Percentiles rank a stretch among this genome's conserved stretches.
phyloP scores from a whole-genome alignment of 2,797 vertebrate species.

The Epinephelus malabaricus region DNA sequence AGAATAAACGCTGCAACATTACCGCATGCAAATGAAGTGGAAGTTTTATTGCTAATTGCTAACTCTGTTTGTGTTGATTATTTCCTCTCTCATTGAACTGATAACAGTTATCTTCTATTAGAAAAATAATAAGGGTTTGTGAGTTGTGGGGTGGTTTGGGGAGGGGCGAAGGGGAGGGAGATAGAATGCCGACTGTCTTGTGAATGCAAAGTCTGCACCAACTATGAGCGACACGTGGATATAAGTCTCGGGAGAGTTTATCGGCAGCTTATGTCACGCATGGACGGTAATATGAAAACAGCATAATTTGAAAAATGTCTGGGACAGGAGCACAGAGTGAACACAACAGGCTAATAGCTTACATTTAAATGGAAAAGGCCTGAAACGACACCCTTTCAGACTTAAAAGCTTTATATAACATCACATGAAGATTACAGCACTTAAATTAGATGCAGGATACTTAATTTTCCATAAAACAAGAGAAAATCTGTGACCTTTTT shows the following conservation, averaged over 20 bases:
- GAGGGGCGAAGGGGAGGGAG: constrained; percentile 37
- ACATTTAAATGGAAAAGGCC: constrained; percentile 40
- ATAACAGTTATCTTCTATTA: constrained; percentile 71
- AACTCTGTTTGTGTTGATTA: constrained; percentile 78
- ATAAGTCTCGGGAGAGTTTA: constrained; percentile 72
- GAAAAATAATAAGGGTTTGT: constrained; percentile 69
- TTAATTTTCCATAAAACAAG: not conserved
- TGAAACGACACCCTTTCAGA: constrained; percentile 45
- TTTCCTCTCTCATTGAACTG: constrained; percentile 67
- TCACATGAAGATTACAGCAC: constrained; percentile 22
- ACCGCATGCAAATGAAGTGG: constrained; percentile 58
- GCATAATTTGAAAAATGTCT: constrained; percentile 71
- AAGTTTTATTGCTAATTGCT: constrained; percentile 72
- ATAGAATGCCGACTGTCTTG: constrained; percentile 56
- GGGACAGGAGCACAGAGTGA: constrained; percentile 44
- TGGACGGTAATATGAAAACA: constrained; percentile 70
- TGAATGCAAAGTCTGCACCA: constrained; percentile 71
- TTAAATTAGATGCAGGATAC: not conserved
- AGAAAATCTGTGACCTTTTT: constrained; percentile 10
- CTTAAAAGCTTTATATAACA: constrained; percentile 24
- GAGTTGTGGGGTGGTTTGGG: constrained; percentile 33
- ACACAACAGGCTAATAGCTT: constrained; percentile 54
- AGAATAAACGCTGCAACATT: constrained; percentile 16
- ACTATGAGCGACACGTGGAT: constrained; percentile 56
- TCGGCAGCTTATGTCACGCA: constrained; percentile 72